phyloP scores from a whole-genome alignment of 2,888 invertebrate genomes.

The Empis livida region DNA sequence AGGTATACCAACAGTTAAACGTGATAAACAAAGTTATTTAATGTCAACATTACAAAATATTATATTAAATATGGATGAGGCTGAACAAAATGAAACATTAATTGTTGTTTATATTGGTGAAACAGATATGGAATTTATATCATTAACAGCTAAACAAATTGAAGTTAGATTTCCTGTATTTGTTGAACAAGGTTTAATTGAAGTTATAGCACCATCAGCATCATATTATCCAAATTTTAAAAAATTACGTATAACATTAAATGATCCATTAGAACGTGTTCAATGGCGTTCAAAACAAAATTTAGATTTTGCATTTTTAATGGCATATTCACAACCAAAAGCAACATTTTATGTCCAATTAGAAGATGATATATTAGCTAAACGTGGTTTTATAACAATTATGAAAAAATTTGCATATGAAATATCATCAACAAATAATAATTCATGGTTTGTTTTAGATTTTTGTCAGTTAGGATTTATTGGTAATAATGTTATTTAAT shows the following conservation, averaged over 20 bases:
- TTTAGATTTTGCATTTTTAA: conserved; percentile 82
- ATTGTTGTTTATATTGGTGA: conserved; percentile 84
- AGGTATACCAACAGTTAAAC: conserved; percentile 74
- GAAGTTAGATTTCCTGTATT: conserved; percentile 62
- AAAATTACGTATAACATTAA: conserved; percentile 61
- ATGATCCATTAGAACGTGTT: conserved; percentile 73
- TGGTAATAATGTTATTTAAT: conserved; percentile 38
- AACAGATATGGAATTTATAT: conserved; percentile 63
- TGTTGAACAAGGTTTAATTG: conserved; percentile 68
- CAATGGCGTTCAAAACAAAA: conserved; percentile 93
- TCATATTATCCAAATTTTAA: conserved; percentile 82
- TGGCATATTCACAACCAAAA: conserved; percentile 82
- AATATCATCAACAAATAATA: conserved; percentile 53
- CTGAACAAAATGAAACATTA: conserved; percentile 61
- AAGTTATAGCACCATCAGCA: conserved; percentile 73
- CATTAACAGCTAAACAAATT: conserved; percentile 60
- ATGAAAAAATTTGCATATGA: conserved; percentile 74
- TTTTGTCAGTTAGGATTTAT: conserved; percentile 92
- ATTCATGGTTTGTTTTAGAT: conserved; percentile 81
- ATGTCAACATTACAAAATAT: conserved; percentile 74
- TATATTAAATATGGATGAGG: conserved; percentile 59
- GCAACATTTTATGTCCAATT: conserved; percentile 85
- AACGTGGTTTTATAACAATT: conserved; percentile 66
- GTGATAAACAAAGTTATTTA: conserved; percentile 79
- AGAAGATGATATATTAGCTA: conserved; percentile 88